Conservation (phyloP, 2,113 vertebrate genomes). For the Gavia stellata region DNA sequence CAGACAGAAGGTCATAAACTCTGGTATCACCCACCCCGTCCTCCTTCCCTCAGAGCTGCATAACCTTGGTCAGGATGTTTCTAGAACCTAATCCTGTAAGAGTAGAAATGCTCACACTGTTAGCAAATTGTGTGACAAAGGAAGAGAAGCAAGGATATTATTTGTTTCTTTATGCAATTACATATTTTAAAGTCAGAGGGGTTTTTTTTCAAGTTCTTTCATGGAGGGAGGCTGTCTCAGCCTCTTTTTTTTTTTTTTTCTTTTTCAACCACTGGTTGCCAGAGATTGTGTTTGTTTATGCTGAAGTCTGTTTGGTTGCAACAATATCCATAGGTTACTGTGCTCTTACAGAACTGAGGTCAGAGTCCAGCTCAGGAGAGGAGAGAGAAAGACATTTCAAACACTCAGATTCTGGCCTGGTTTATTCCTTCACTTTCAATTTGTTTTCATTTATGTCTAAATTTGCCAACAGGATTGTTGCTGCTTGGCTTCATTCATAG, state of each 20-base stretch:
- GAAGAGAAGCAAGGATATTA: not conserved
- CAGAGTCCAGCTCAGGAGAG: not conserved
- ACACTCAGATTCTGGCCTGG: not conserved
- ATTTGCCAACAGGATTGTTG: not conserved
- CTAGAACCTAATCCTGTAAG: not conserved
- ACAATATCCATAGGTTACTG: not conserved
- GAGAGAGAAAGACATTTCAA: not conserved
- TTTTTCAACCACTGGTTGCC: not conserved
- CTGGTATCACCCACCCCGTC: not conserved
- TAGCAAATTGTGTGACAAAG: not conserved
- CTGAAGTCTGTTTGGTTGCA: not conserved
- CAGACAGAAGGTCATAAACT: not conserved
- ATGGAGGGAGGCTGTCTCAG: not conserved
- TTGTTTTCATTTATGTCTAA: not conserved
- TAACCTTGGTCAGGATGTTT: not conserved
- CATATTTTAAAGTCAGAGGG: not conserved
- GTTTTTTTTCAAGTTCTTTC: not conserved
- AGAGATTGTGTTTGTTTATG: not conserved
- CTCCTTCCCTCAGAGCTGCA: not conserved
- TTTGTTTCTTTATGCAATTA: not conserved
- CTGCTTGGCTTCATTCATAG: not conserved
- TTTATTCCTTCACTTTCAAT: not conserved
- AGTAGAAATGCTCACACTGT: not conserved
- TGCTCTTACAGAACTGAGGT: not conserved
- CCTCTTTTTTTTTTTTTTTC: not conserved